Conservation (phyloP, 2,888 invertebrate species). For the Helleia helle region DNA sequence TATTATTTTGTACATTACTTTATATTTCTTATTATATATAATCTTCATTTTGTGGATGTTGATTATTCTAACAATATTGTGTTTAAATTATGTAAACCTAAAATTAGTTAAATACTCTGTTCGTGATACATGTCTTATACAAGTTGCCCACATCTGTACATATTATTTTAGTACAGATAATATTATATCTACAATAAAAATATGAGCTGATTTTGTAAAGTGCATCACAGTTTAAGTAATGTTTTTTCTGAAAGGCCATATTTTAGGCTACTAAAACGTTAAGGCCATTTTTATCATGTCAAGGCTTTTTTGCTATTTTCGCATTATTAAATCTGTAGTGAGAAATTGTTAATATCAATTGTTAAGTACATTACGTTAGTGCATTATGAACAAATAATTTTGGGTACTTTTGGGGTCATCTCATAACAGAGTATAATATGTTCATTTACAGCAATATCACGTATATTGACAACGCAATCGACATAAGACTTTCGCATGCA, state of each 20-base stretch:
- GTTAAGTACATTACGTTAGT: constrained; percentile 49
- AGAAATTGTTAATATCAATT: constrained; percentile 39
- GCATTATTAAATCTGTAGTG: constrained; percentile 16
- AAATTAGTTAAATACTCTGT: constrained; percentile 12
- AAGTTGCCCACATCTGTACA: constrained; percentile 3
- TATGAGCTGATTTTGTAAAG: constrained; percentile 53
- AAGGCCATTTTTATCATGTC: constrained; percentile 37
- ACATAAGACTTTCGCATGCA: not conserved
- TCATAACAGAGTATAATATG: constrained; percentile 12
- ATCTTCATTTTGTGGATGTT: constrained; percentile 8
- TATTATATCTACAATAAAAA: constrained; percentile 20
- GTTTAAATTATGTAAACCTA: constrained; percentile 11
- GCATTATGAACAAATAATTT: constrained; percentile 12
- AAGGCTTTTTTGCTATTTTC: constrained; percentile 25
- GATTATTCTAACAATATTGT: constrained; percentile 5
- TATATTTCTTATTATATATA: constrained; percentile 38
- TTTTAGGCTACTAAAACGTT: constrained; percentile 38
- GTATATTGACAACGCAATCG: not conserved
- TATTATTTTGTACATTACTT: constrained; percentile 71
- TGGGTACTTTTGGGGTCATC: constrained; percentile 9
- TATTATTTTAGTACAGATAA: constrained; percentile 21
- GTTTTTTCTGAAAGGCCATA: constrained; percentile 52
- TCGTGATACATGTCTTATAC: constrained; percentile 9
- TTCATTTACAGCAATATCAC: not conserved
- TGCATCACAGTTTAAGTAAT: constrained; percentile 64